phyloP scores from a whole-genome alignment of 1,140 invertebrate genomes.

The Drosophila pseudoobscura region DNA sequence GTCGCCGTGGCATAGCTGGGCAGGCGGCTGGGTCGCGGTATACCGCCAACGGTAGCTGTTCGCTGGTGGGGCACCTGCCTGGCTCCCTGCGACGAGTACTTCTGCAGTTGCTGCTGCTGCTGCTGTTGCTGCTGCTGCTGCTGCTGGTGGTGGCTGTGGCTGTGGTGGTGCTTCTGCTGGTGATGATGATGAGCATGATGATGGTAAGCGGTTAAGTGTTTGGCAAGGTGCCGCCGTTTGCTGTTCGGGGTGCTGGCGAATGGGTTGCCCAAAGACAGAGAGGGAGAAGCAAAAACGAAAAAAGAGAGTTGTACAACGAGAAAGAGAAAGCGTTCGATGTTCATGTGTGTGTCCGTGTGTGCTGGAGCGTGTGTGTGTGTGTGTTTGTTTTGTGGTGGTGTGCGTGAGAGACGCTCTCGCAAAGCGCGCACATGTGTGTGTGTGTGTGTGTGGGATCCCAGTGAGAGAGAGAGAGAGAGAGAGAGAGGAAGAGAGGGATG shows the following conservation, averaged over 20 bases:
- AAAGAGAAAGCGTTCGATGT: constrained; percentile 75
- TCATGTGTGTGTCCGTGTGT: constrained; percentile 34
- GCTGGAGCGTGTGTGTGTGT: constrained; percentile 5
- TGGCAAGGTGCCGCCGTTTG: constrained; percentile 82
- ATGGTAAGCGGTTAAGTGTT: constrained; percentile 77
- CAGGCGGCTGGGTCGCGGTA: constrained; percentile 39
- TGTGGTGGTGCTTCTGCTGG: constrained; percentile 44
- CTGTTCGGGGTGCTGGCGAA: constrained; percentile 81
- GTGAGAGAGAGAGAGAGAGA: neutral
- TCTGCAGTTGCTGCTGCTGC: constrained; percentile 9
- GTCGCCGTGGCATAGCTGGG: constrained; percentile 74
- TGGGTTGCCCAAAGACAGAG: constrained; percentile 64
- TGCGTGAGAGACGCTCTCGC: constrained; percentile 43
- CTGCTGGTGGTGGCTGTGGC: constrained; percentile 39
- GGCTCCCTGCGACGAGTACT: too few relatives aligned
- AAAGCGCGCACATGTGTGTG: neutral
- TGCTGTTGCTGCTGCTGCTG: constrained; percentile 33
- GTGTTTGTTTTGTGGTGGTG: constrained; percentile 14
- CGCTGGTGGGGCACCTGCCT: neutral
- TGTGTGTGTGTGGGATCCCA: constrained; percentile 11
- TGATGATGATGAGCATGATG: constrained; percentile 62
- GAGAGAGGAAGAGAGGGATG: neutral
- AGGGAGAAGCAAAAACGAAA: constrained; percentile 70
- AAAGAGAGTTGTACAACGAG: constrained; percentile 80
- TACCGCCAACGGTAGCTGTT: constrained; percentile 10